phyloP scores from a whole-genome alignment of 1,140 invertebrate species.

The Aphaenogaster floridana region DNA sequence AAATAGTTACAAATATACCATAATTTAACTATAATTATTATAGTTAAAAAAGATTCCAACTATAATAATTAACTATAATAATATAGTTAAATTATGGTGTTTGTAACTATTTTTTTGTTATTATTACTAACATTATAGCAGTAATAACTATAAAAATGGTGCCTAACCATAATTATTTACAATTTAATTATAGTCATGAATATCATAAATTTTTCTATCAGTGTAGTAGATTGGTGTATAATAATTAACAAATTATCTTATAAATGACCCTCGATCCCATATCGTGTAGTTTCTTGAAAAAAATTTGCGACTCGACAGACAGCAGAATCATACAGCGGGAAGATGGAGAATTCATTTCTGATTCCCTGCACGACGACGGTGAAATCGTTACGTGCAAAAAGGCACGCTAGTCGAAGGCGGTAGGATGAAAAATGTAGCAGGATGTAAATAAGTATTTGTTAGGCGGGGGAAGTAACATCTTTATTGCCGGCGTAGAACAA shows the following conservation, averaged over 20 bases:
- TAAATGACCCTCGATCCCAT: background rate
- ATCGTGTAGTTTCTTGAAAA: background rate
- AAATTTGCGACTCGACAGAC: background rate
- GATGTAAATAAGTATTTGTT: constrained; percentile 70
- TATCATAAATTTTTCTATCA: too few species aligned
- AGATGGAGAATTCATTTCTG: constrained; percentile 11
- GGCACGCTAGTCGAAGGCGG: constrained; percentile 26
- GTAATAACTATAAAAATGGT: too few species aligned
- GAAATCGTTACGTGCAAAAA: constrained; percentile 40
- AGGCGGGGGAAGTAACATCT: constrained; percentile 59
- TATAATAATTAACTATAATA: too few species aligned
- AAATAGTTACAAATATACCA: too few species aligned
- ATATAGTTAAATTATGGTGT: too few species aligned
- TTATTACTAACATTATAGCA: too few species aligned
- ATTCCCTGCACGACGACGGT: constrained; percentile 19
- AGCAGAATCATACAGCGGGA: background rate
- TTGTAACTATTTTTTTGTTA: too few species aligned
- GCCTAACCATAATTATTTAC: too few species aligned
- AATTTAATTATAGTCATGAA: too few species aligned
- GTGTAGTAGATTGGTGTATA: background rate
- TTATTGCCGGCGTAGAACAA: constrained; percentile 44
- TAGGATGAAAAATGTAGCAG: constrained; percentile 64
- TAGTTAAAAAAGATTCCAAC: too few species aligned
- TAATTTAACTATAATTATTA: too few species aligned
- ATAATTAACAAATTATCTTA: background rate